Conservation (phyloP, 1,140 invertebrate genomes). For the Drosophila repleta region DNA sequence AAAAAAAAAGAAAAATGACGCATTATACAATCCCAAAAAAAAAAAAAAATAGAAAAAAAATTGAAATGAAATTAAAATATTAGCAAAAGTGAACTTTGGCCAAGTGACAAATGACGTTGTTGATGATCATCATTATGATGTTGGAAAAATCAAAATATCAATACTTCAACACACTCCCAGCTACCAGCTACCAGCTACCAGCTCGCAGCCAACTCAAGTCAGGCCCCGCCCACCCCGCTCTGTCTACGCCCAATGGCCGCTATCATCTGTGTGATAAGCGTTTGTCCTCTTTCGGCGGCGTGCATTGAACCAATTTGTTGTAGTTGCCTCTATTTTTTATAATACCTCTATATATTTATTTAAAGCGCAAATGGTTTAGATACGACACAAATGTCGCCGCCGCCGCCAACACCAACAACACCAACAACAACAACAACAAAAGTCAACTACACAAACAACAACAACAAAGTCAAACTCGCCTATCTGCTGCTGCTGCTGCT, state of each 20-base stretch:
- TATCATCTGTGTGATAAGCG: constrained; percentile 48
- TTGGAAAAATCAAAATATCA: constrained; percentile 8
- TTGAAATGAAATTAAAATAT: constrained; percentile 1
- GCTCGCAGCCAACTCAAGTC: background rate
- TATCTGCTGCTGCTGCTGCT: constrained; percentile 45
- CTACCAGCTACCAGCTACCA: no score
- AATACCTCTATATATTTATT: constrained; percentile 77
- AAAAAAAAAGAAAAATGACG: constrained; percentile 76
- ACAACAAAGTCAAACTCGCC: constrained; percentile 74
- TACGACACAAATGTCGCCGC: constrained; percentile 70
- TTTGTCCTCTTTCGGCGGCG: constrained; percentile 56
- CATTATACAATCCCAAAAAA: constrained; percentile 79
- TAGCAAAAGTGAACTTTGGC: constrained; percentile 68
- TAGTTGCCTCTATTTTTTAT: constrained; percentile 61
- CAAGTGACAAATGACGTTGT: constrained; percentile 50
- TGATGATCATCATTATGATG: constrained; percentile 36
- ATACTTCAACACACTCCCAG: background rate
- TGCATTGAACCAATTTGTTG: constrained; percentile 77
- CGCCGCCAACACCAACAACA: constrained; percentile 25
- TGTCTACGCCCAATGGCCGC: background rate
- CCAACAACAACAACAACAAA: constrained; percentile 22
- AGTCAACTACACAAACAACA: constrained; percentile 19
- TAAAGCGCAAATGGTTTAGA: constrained; percentile 82
- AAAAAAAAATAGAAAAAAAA: constrained; percentile 10
- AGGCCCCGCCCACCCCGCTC: background rate